Evolutionary conservation across 1,140 invertebrate species (phyloP).

Genomic region (Temnothorax nylanderi): DNA sequence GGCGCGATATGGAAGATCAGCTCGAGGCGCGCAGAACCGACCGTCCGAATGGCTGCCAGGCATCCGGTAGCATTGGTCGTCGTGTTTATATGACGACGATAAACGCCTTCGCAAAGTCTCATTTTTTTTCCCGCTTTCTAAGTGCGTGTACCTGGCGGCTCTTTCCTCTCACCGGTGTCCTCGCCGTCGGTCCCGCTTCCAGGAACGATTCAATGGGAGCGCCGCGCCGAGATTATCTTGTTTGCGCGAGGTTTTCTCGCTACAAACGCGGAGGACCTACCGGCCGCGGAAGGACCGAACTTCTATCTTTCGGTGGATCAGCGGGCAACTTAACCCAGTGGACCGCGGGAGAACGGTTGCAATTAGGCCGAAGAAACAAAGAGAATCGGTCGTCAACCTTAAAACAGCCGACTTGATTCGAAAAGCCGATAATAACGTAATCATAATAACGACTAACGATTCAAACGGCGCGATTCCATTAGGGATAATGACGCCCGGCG

Average conservation of each 20-base stretch:
- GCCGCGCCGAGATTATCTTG: slow-evolving; percentile 47
- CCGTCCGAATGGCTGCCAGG: slow-evolving; percentile 14
- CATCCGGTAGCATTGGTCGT: slow-evolving; percentile 53
- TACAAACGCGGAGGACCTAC: not conserved
- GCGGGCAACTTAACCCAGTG: not conserved
- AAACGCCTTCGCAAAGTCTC: slow-evolving; percentile 65
- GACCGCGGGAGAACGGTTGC: not conserved
- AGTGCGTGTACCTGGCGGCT: slow-evolving; percentile 1
- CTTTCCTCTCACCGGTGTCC: slow-evolving; percentile 46
- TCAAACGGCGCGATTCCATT: slow-evolving; percentile 8
- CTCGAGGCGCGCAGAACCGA: not conserved
- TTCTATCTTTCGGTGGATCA: slow-evolving; percentile 42
- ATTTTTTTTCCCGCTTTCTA: slow-evolving; percentile 25
- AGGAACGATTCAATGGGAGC: slow-evolving; percentile 62
- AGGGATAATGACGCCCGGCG: slow-evolving; percentile 15
- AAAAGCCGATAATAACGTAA: slow-evolving; percentile 1
- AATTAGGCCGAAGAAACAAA: not conserved
- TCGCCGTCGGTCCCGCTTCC: slow-evolving; percentile 40
- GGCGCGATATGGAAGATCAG: slow-evolving; percentile 20
- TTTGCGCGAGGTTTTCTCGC: slow-evolving; percentile 36
- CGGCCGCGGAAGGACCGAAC: slow-evolving; percentile 6
- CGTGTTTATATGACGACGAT: slow-evolving; percentile 57
- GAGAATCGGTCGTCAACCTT: not conserved
- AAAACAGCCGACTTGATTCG: not conserved
- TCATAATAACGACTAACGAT: slow-evolving; percentile 21